phyloP scores from a whole-genome alignment of 2,113 vertebrate species.

The Xenus cinereus region DNA sequence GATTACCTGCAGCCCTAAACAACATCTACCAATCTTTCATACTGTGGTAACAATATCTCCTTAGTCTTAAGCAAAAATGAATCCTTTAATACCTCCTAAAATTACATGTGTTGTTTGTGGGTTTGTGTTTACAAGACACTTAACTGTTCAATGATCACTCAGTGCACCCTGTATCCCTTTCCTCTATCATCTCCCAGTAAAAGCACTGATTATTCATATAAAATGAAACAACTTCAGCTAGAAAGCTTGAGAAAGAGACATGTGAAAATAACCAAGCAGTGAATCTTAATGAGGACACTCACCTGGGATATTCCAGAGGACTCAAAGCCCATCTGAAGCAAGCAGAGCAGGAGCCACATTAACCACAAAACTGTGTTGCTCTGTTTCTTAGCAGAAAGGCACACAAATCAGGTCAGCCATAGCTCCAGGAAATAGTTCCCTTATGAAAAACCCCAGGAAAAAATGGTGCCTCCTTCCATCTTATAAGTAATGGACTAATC shows the following conservation, averaged over 20 bases:
- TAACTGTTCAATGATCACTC: neutral
- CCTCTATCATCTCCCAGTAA: neutral
- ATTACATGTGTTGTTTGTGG: too few species aligned
- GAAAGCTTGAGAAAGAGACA: neutral
- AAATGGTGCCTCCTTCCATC: neutral
- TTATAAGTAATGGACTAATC: neutral
- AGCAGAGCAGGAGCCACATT: neutral
- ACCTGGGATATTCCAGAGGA: neutral
- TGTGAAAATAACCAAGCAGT: neutral
- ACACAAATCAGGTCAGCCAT: neutral
- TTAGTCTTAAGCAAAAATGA: neutral
- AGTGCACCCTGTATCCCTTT: neutral
- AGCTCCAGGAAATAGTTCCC: neutral
- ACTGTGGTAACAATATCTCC: neutral
- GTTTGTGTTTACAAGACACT: neutral
- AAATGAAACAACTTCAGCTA: neutral
- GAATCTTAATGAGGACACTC: neutral
- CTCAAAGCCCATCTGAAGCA: neutral
- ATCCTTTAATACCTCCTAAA: neutral
- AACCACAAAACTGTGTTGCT: neutral
- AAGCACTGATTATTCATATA: neutral
- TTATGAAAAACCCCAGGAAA: neutral
- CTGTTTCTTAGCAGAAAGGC: neutral
- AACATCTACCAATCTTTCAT: neutral
- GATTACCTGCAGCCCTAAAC: neutral